Percentiles rank a stretch among this genome's conserved stretches.
Evolutionary conservation across 2,113 vertebrate species (phyloP).

Genomic region (Eurystomus gularis): DNA sequence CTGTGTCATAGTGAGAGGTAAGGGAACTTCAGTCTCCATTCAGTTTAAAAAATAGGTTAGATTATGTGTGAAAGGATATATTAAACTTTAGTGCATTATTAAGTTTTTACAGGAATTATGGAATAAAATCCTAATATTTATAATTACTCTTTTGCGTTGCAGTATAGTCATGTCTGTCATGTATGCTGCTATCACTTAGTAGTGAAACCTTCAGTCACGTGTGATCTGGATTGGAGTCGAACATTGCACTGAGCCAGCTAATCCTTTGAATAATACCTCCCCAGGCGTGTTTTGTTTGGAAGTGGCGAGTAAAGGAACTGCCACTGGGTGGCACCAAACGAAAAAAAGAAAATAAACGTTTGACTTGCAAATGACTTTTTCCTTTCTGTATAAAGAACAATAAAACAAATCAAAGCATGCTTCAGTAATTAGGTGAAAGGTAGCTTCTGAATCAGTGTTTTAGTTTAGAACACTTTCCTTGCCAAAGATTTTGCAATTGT

Average conservation of each 20-base stretch:
- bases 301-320: background rate
- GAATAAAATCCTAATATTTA: background rate
- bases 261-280: background rate
- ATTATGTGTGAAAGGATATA: background rate
- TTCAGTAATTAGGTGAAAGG: background rate
- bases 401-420: background rate
- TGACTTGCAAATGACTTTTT: background rate
- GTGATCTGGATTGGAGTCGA: background rate
- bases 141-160: background rate
- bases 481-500: background rate
- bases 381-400: background rate
- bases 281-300: background rate
- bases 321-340: slow-evolving; percentile 58
- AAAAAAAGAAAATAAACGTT: background rate
- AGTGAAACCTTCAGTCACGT: background rate
- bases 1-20: background rate
- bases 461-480: background rate
- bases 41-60: background rate
- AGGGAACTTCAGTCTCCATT: background rate
- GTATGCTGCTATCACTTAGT: background rate
- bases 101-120: background rate
- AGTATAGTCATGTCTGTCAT: background rate
- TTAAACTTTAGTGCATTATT: background rate
- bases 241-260: background rate
- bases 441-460: background rate